These are phyloP conservation scores for Rhabdomys dilectus DNA, from an alignment of 2,113 vertebrate species.

Conservation along the genomic window DNA sequence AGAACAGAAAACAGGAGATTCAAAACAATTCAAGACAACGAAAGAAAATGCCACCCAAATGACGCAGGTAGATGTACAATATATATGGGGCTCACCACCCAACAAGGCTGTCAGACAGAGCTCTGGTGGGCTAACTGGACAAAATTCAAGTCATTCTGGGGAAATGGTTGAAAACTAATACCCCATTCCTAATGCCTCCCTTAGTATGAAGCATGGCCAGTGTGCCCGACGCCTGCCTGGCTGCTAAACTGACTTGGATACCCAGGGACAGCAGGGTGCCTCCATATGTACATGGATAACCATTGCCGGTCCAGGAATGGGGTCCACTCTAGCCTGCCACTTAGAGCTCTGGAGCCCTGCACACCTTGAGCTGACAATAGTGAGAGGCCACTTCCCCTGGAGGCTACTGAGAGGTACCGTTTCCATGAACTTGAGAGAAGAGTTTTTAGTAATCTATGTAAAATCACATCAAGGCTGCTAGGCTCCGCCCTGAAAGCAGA, in stretches of 20 bases:
- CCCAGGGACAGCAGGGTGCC: background rate
- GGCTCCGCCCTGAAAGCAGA: background rate
- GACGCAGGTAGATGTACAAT: background rate
- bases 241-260: background rate
- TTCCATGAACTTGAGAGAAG: background rate
- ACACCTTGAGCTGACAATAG: background rate
- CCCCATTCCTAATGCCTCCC: background rate
- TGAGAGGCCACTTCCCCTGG: background rate
- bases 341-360: background rate
- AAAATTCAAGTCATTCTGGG: background rate
- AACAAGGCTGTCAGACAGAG: background rate
- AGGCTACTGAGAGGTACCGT: background rate
- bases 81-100: background rate
- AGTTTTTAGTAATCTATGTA: background rate
- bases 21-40: conserved; percentile 7
- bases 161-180: background rate
- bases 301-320: background rate
- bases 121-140: background rate
- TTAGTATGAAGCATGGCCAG: background rate
- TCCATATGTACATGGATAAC: background rate
- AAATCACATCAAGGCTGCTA: background rate
- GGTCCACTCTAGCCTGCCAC: background rate
- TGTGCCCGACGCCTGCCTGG: background rate
- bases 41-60: background rate
- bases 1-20: background rate